phyloP scores from a whole-genome alignment of 2,888 invertebrate species.

The Tortrix viridana region DNA sequence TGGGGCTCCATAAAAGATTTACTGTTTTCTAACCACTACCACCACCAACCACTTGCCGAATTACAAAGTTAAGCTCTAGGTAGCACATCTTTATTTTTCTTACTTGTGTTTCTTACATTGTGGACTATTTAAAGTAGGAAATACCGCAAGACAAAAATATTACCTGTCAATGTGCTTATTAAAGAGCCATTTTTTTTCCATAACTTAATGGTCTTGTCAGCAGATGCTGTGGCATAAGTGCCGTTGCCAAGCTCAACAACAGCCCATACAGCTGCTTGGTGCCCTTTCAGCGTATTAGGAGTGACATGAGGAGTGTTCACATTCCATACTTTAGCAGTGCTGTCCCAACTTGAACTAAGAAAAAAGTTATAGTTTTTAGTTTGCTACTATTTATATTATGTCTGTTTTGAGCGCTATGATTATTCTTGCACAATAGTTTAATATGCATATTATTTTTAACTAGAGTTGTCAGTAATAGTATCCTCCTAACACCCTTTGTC shows the following conservation, averaged over 20 bases:
- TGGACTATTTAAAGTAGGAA: not conserved
- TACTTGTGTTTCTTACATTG: not conserved
- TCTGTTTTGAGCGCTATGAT: no score
- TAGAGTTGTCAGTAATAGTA: no score
- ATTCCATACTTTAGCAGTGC: slow-evolving; percentile 93
- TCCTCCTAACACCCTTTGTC: no score
- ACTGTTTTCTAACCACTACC: no score
- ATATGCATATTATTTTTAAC: no score
- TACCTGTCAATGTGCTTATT: slow-evolving; percentile 87
- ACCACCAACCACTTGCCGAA: no score
- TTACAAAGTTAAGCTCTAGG: no score
- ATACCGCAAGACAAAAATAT: not conserved
- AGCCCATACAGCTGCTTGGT: slow-evolving; percentile 95
- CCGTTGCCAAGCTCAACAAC: slow-evolving; percentile 82
- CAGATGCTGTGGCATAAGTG: slow-evolving; percentile 92
- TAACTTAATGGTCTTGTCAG: slow-evolving; percentile 94
- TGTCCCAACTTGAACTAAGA: slow-evolving; percentile 96
- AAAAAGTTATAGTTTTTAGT: slow-evolving; percentile 52
- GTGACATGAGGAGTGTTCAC: slow-evolving; percentile 80
- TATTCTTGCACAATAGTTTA: no score
- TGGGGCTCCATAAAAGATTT: no score
- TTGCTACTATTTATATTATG: no score
- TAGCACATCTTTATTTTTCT: no score
- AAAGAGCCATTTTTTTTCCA: slow-evolving; percentile 90
- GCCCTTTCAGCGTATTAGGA: slow-evolving; percentile 86